Evolutionary conservation across 2,797 vertebrate species (phyloP).

Genomic region (Diplodus sargus): DNA sequence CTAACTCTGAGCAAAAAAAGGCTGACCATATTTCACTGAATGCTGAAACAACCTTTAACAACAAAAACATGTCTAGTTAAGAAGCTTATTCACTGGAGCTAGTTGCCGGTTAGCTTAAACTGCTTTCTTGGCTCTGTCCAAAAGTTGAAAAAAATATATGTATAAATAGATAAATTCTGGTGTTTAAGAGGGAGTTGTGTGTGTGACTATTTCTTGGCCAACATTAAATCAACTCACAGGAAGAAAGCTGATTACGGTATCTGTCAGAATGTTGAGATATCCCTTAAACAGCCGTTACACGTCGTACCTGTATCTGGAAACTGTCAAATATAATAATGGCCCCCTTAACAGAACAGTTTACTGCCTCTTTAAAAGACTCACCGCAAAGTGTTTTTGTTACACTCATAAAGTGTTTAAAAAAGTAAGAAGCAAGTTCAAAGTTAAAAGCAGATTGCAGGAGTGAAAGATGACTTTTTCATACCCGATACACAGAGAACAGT

Average conservation of each 20-base stretch:
- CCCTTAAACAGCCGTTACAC: neutral
- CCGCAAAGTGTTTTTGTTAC: conserved; percentile 40
- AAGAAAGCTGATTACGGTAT: neutral
- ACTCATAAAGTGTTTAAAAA: conserved; percentile 28
- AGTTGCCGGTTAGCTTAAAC: too few relatives aligned
- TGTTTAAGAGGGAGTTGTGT: neutral
- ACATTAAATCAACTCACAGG: neutral
- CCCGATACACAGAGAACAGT: neutral
- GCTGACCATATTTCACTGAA: too few relatives aligned
- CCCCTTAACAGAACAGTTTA: conserved; percentile 15
- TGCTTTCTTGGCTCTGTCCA: too few relatives aligned
- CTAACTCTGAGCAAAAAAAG: too few relatives aligned
- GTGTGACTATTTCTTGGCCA: neutral
- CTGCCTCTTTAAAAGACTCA: conserved; percentile 37
- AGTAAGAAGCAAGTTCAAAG: conserved; percentile 13
- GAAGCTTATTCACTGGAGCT: too few relatives aligned
- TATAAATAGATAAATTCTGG: too few relatives aligned
- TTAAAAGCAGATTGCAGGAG: conserved; percentile 11
- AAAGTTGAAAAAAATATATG: neutral
- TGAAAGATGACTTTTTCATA: conserved; percentile 20
- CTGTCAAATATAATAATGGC: conserved; percentile 29
- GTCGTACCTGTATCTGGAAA: conserved; percentile 16
- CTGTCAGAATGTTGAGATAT: neutral
- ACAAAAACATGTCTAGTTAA: too few relatives aligned
- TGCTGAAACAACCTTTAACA: too few relatives aligned